A percentile compares a stretch with the other conserved stretches of the same genome.
Evolutionary conservation across 2,888 invertebrate genomes (phyloP).

Genomic region (Pollenia amentaria): DNA sequence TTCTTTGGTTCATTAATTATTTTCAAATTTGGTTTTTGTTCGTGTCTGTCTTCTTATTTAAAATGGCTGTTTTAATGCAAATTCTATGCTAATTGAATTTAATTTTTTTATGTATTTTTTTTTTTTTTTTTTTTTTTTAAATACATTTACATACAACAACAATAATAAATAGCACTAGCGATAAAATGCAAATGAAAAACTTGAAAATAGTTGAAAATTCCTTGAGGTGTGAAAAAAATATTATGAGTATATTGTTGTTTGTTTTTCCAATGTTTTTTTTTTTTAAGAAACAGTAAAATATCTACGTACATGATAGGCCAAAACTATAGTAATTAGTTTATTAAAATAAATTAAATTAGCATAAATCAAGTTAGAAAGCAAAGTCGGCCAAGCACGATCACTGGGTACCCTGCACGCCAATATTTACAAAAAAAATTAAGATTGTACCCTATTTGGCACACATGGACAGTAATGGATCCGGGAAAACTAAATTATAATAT

Average conservation of each 20-base stretch:
- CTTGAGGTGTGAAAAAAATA: slow-evolving; percentile 50
- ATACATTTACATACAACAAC: slow-evolving; percentile 18
- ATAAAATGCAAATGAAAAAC: not conserved
- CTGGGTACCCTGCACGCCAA: no score
- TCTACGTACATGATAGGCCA: not conserved
- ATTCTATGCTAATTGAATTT: slow-evolving; percentile 82
- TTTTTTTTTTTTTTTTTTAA: not conserved
- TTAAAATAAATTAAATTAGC: no score
- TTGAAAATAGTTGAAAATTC: slow-evolving; percentile 39
- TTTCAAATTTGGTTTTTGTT: slow-evolving; percentile 32
- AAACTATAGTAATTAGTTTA: not conserved
- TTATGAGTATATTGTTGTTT: slow-evolving; percentile 14
- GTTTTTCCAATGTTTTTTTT: not conserved
- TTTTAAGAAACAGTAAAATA: slow-evolving; percentile 14
- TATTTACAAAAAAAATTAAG: no score
- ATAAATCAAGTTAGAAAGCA: no score
- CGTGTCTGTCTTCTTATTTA: slow-evolving; percentile 61
- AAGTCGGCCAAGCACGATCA: no score
- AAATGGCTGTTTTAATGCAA: slow-evolving; percentile 77
- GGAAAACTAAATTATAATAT: no score
- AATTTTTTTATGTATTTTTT: slow-evolving; percentile 49
- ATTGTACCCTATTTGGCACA: no score
- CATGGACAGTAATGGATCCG: no score
- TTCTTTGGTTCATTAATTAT: slow-evolving; percentile 68
- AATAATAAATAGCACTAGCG: slow-evolving; percentile 45